phyloP scores from a whole-genome alignment of 2,888 invertebrate species.

The Nipponacmea schrenckii region DNA sequence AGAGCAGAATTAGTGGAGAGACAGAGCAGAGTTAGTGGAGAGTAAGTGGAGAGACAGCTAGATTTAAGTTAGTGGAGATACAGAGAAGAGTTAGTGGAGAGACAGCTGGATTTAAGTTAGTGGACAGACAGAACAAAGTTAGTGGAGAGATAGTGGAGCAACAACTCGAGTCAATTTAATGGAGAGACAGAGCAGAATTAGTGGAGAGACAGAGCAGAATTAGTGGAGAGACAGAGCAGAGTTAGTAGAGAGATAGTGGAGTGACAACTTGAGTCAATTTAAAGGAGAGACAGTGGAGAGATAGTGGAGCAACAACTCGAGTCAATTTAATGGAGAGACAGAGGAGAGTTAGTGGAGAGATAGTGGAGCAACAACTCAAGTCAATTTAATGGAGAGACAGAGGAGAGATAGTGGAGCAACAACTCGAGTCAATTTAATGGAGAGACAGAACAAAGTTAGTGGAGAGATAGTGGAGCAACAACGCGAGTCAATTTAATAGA shows the following conservation, averaged over 20 bases:
- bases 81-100: not conserved
- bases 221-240: constrained; percentile 14
- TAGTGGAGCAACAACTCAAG: too few relatives aligned
- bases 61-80: not conserved
- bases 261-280: too few relatives aligned
- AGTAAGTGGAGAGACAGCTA: not conserved
- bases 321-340: too few relatives aligned
- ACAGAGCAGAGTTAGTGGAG: constrained; percentile 2
- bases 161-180: too few relatives aligned
- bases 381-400: too few relatives aligned
- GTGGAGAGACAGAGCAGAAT: constrained; percentile 13
- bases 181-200: too few relatives aligned
- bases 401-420: too few relatives aligned
- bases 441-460: constrained; percentile 2
- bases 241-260: too few relatives aligned
- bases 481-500: not conserved
- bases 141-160: too few relatives aligned
- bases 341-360: not conserved
- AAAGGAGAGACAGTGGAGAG: constrained; percentile 11
- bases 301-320: not conserved
- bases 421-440: not conserved
- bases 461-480: not conserved
- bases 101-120: not conserved
- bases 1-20: not conserved
- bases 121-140: too few relatives aligned